Base-by-base conservation (phyloP, 1,140 invertebrate genomes). In the Heliconius melpomene region DNA sequence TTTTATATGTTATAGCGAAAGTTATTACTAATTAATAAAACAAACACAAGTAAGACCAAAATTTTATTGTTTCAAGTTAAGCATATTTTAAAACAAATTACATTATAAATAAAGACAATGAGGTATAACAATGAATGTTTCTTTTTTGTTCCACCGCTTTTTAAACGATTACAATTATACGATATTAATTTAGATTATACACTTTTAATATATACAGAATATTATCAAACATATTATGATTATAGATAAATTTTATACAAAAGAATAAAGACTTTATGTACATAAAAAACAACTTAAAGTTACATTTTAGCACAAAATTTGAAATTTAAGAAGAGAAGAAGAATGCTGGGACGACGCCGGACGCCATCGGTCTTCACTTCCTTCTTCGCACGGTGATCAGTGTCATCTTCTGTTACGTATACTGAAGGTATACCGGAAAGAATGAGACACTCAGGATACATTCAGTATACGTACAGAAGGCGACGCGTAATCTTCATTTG, bases 341-440 rank as follows among this genome's bases (percentile, higher is more conserved):
- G 11, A 66, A 26, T 2, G 9, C 26, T 66, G 6, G 13, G 5
- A 6, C 60, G 13, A 6, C 26, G 26, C 57, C 29, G 60, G 60
- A 66, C 11, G 60, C 0, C 3, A 13, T 66, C 60, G 23, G 5
- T 29, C 60, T 66, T 66, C 60, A 72, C 74, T 76, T 76, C 79
- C 76, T 78, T 90, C 88, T 87, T 89, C 88, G 76, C 95, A 91
- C 95, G 96, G 93, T 93, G 97, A 93, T 90, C 84, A 94, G 97
- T 98, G 97, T 96, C 96, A 96, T 97, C 97, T 98, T 98, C 98
- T 98, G 98, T 98, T 98, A 98, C 98, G 98, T 98, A 98, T 98
- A 98, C 98, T 98, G 98, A 98, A 98, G 98, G 98, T 98, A 98
- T 98, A 98, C 98, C 98, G 98, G 98, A 98, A 97, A 98, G 96